These are phyloP conservation scores for Sinocyclocheilus anophthalmus DNA, from an alignment of 2,113 vertebrate genomes.

Conservation along the genomic window DNA sequence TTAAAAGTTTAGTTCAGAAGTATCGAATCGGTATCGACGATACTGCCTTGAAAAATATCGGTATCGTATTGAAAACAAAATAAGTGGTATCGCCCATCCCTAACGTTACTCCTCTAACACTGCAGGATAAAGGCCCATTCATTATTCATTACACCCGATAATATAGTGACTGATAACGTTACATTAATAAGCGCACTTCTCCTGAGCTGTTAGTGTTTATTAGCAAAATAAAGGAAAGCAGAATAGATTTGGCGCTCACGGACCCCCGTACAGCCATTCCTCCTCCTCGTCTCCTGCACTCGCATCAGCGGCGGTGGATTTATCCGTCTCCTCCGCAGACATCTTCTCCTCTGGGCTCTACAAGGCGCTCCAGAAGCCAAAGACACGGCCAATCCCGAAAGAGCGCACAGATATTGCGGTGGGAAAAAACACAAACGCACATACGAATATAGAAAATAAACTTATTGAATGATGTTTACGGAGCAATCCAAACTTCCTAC, in stretches of 20 bases:
- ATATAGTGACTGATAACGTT: background rate
- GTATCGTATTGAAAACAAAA: too few species aligned
- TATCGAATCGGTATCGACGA: too few species aligned
- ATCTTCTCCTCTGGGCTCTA: slow-evolving; percentile 59
- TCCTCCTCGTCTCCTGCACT: slow-evolving; percentile 91
- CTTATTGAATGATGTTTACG: background rate
- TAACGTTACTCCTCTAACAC: background rate
- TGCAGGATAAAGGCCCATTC: background rate
- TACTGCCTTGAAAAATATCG: too few species aligned
- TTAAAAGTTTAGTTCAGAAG: too few species aligned
- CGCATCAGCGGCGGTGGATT: slow-evolving; percentile 69
- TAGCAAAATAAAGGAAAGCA: background rate
- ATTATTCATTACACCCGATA: background rate
- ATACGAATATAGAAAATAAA: background rate
- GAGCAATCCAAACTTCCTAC: slow-evolving; percentile 4
- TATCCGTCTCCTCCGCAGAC: slow-evolving; percentile 78
- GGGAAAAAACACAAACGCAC: background rate
- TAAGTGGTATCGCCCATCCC: too few species aligned
- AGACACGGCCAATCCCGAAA: background rate
- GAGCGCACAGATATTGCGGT: background rate
- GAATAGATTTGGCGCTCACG: background rate
- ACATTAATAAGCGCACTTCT: background rate
- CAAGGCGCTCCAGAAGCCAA: background rate
- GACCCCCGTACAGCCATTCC: slow-evolving; percentile 96
- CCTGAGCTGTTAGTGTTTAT: too few species aligned